Evolutionary conservation across 2,113 vertebrate genomes (phyloP).

Genomic region (Cranoglanis bouderius): DNA sequence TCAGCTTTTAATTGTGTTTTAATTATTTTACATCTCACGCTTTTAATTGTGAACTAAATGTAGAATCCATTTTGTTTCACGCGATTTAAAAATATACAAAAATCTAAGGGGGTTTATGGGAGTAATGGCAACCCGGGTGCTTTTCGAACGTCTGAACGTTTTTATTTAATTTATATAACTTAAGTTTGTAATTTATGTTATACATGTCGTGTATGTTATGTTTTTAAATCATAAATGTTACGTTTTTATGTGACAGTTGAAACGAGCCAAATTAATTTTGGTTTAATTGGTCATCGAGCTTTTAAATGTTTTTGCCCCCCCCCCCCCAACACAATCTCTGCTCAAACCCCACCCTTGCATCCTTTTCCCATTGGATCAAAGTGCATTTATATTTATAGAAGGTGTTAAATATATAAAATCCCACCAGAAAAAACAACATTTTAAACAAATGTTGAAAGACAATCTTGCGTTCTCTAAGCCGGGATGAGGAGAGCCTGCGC

Average conservation of each 20-base stretch:
- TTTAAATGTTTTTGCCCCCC: background rate
- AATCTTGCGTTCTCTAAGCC: slow-evolving; percentile 58
- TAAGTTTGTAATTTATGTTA: too few species aligned
- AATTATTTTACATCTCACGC: too few species aligned
- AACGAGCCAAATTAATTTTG: too few species aligned
- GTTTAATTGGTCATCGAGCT: background rate
- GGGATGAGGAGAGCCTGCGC: slow-evolving; percentile 69
- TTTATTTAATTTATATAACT: too few species aligned
- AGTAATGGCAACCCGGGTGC: background rate
- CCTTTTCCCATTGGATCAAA: background rate
- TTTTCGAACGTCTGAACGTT: background rate
- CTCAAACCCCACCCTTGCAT: background rate
- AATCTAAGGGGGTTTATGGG: background rate
- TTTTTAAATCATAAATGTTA: background rate
- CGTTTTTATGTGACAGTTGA: too few species aligned
- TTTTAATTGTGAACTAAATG: background rate
- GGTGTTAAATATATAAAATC: slow-evolving; percentile 20
- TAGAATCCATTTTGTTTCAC: too few species aligned
- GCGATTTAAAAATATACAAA: background rate
- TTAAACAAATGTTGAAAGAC: slow-evolving; percentile 10
- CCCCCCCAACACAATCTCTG: background rate
- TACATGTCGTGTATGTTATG: background rate
- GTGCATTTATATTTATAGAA: slow-evolving; percentile 10
- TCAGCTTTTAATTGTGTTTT: background rate
- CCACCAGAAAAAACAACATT: background rate